Evolutionary conservation across 2,797 vertebrate genomes (phyloP).

Genomic region (Halcyon badia): DNA sequence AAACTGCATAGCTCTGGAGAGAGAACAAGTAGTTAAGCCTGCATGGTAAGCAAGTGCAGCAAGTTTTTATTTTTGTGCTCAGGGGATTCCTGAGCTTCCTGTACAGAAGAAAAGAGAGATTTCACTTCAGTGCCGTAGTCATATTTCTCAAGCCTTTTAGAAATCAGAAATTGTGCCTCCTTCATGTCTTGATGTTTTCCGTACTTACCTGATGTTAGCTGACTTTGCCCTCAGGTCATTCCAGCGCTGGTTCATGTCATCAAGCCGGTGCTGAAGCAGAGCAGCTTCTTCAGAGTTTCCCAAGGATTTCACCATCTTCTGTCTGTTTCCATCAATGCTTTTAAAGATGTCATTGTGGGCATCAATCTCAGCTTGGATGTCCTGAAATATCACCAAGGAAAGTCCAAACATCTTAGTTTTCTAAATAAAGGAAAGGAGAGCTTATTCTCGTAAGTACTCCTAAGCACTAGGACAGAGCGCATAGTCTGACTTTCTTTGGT

Average conservation of each 20-base stretch:
- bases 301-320: slow-evolving; percentile 96
- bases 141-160: background rate
- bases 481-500: background rate
- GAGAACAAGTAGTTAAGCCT: background rate
- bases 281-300: slow-evolving; percentile 94
- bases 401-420: background rate
- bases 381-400: slow-evolving; percentile 81
- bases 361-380: slow-evolving; percentile 98
- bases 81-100: background rate
- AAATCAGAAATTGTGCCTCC: background rate
- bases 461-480: background rate
- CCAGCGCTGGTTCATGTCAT: slow-evolving; percentile 99
- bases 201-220: slow-evolving; percentile 90
- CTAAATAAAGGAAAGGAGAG: background rate
- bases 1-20: background rate
- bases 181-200: background rate
- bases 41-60: background rate
- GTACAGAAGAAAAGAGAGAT: background rate
- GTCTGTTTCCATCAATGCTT: slow-evolving; percentile 94
- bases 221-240: slow-evolving; percentile 94
- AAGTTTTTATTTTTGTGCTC: background rate
- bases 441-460: background rate
- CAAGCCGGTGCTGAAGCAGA: slow-evolving; percentile 94
- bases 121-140: background rate
- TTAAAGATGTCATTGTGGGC: slow-evolving; percentile 99